Percentiles rank a stretch among this genome's conserved stretches.
Conservation (phyloP, 2,113 vertebrate genomes). For the Passer montanus region DNA sequence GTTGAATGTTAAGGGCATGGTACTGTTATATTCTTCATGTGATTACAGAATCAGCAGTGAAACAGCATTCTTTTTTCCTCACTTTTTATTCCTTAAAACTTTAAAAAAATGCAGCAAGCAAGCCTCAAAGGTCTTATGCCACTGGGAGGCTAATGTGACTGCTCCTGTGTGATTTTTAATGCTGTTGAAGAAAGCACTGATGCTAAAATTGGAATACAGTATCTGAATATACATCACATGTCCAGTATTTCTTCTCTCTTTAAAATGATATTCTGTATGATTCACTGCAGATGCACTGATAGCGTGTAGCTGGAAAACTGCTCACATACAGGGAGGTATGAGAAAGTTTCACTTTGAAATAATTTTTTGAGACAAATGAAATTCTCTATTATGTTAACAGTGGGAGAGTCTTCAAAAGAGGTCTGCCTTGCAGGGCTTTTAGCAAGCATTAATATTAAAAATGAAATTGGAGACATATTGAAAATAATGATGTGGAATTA, state of each 20-base stretch:
- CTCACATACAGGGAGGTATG: conserved; percentile 25
- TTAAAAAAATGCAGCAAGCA: not conserved
- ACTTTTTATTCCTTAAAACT: not conserved
- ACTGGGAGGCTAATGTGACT: conserved; percentile 1
- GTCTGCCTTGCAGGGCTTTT: not conserved
- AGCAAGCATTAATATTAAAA: not conserved
- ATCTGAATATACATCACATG: not conserved
- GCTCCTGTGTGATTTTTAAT: conserved; percentile 19
- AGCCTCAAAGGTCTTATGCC: not conserved
- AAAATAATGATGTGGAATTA: not conserved
- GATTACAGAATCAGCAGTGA: not conserved
- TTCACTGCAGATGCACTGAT: conserved; percentile 55
- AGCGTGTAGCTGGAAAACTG: conserved; percentile 47
- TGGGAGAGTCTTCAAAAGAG: not conserved
- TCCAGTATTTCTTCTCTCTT: conserved; percentile 23
- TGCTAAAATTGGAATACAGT: not conserved
- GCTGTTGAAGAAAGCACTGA: not conserved
- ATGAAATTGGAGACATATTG: not conserved
- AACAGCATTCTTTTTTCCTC: not conserved
- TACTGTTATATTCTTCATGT: not conserved
- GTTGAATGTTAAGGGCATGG: not conserved
- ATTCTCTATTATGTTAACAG: not conserved
- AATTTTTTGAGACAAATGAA: not conserved
- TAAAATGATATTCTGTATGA: conserved; percentile 47
- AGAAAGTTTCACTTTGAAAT: conserved; percentile 28